Conservation (phyloP, 2,797 vertebrate genomes). For the Vespertilio murinus region DNA sequence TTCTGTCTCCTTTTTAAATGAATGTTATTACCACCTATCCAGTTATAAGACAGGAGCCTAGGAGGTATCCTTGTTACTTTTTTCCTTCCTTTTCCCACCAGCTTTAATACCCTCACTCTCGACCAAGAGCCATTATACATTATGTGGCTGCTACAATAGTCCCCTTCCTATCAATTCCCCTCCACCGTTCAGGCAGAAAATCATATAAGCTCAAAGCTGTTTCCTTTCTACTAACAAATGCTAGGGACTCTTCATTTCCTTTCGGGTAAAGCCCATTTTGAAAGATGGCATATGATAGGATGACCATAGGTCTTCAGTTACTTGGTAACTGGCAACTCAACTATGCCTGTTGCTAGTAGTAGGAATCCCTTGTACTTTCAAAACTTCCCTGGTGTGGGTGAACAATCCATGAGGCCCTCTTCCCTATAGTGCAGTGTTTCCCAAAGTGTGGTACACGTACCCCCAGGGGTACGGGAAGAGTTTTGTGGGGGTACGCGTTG, state of each 20-base stretch:
- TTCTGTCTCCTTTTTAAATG: background rate
- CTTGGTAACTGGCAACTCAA: background rate
- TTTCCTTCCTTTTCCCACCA: background rate
- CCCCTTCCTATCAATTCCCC: background rate
- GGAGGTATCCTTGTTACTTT: background rate
- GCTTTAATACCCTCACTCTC: background rate
- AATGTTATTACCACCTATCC: background rate
- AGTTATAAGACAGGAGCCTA: background rate
- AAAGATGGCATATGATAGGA: background rate
- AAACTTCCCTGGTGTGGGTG: background rate
- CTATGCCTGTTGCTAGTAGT: background rate
- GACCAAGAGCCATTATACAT: background rate
- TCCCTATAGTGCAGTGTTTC: no score
- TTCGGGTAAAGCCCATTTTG: background rate
- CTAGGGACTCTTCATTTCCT: background rate
- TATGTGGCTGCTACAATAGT: background rate
- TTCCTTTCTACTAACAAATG: background rate
- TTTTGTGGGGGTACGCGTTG: no score
- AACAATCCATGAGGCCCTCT: background rate
- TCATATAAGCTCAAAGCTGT: background rate
- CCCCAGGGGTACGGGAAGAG: no score
- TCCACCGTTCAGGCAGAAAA: background rate
- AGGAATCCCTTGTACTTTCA: background rate
- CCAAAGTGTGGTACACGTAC: no score
- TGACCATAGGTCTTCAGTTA: background rate